A percentile compares a stretch with the other conserved stretches of the same genome.
These are phyloP conservation scores for Panurus biarmicus DNA, from an alignment of 2,113 vertebrate genomes.

Conservation along the genomic window DNA sequence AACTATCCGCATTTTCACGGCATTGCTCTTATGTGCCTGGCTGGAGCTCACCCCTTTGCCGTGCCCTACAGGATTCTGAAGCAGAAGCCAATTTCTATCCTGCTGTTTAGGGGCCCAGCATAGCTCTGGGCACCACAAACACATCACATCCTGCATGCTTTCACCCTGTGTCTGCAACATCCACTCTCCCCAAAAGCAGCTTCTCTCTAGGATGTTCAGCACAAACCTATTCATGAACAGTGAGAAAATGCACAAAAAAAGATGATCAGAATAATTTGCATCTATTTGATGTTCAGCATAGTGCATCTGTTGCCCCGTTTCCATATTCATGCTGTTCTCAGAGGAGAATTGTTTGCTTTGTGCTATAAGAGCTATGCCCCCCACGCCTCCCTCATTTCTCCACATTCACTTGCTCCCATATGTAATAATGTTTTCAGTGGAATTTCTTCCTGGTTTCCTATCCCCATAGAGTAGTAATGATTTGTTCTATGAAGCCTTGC, in stretches of 20 bases:
- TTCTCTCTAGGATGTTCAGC: neutral
- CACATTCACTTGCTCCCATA: neutral
- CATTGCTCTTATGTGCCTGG: neutral
- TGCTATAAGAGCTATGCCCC: neutral
- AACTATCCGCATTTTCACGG: neutral
- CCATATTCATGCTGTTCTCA: neutral
- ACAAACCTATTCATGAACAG: neutral
- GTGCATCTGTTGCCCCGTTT: neutral
- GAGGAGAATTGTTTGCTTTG: neutral
- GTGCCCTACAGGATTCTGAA: neutral
- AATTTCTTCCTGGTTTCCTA: neutral
- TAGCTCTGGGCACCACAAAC: neutral
- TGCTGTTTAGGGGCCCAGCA: neutral
- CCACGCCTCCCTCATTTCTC: neutral
- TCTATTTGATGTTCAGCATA: neutral
- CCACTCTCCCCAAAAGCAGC: neutral
- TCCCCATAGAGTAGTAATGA: neutral
- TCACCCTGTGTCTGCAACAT: neutral
- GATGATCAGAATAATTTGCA: neutral
- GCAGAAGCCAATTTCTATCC: neutral
- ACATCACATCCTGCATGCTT: fast-evolving
- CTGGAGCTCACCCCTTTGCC: neutral
- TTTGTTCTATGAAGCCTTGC: neutral
- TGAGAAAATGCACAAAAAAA: neutral
- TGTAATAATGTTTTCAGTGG: neutral